phyloP scores from a whole-genome alignment of 2,797 vertebrate species.

The Corythornis leucogaster region DNA sequence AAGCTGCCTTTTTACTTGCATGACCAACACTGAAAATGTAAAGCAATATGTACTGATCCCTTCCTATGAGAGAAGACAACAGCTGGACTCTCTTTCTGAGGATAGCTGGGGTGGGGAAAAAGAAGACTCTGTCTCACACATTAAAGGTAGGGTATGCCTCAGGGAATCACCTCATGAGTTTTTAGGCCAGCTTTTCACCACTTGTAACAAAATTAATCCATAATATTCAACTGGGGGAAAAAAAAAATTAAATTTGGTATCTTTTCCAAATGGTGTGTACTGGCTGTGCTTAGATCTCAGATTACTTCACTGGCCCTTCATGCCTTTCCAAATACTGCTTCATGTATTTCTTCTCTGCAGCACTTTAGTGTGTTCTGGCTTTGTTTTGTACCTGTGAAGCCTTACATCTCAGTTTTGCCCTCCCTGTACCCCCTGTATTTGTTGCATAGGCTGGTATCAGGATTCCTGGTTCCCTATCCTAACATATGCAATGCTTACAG shows the following conservation, averaged over 20 bases:
- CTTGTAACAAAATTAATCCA: neutral
- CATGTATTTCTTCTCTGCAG: neutral
- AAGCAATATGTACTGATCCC: neutral
- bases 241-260: neutral
- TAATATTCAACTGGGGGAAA: neutral
- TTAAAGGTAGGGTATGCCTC: neutral
- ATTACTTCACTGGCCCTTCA: neutral
- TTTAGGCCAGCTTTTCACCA: neutral
- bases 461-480: too few species aligned
- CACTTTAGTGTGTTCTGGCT: neutral
- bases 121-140: neutral
- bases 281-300: neutral
- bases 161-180: neutral
- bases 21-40: neutral
- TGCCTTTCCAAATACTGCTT: neutral
- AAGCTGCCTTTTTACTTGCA: neutral
- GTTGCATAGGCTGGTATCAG: neutral
- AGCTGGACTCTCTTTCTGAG: constrained; percentile 15
- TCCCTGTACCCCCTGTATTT: neutral
- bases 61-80: neutral
- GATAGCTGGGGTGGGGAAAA: neutral
- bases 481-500: neutral
- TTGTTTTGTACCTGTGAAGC: neutral
- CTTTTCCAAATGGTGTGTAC: neutral
- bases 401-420: neutral